These are phyloP conservation scores for Amphiduros pacificus DNA, from an alignment of 2,888 invertebrate genomes.

Conservation along the genomic window DNA sequence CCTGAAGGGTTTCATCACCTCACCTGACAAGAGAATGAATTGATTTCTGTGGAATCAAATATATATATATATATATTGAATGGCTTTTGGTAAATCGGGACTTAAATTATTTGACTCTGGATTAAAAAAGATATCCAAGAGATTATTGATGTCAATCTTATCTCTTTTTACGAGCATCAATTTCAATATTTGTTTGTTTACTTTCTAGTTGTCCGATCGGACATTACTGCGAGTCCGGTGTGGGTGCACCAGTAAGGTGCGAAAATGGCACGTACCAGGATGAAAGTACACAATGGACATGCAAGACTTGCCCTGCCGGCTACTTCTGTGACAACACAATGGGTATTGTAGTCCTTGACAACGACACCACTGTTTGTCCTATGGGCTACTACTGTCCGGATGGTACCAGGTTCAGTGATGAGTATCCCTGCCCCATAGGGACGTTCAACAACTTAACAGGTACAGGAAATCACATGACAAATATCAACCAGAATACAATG, in stretches of 20 bases:
- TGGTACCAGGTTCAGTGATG: slow-evolving; percentile 45
- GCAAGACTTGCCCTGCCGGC: slow-evolving; percentile 49
- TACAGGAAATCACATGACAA: too few relatives aligned
- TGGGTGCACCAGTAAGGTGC: slow-evolving; percentile 41
- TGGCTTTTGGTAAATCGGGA: too few relatives aligned
- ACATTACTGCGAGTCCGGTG: slow-evolving; percentile 49
- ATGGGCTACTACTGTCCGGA: slow-evolving; percentile 51
- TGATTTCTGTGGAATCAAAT: too few relatives aligned
- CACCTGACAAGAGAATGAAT: too few relatives aligned
- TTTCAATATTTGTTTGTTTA: too few relatives aligned
- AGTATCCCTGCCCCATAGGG: slow-evolving; percentile 53
- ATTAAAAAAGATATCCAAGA: too few relatives aligned
- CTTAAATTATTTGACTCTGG: background rate
- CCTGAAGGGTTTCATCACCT: too few relatives aligned
- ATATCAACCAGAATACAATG: too few relatives aligned
- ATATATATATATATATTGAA: too few relatives aligned
- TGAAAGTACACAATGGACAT: slow-evolving; percentile 38
- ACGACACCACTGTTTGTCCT: slow-evolving; percentile 43
- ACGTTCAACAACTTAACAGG: slow-evolving; percentile 53
- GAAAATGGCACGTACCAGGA: slow-evolving; percentile 52
- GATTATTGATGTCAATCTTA: too few relatives aligned
- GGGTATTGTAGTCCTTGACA: slow-evolving; percentile 47
- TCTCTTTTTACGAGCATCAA: too few relatives aligned
- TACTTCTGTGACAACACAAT: slow-evolving; percentile 57
- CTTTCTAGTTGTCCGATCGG: slow-evolving; percentile 48